These are phyloP conservation scores for Helogale parvula DNA, from an alignment of 2,113 vertebrate species.

Conservation along the genomic window DNA sequence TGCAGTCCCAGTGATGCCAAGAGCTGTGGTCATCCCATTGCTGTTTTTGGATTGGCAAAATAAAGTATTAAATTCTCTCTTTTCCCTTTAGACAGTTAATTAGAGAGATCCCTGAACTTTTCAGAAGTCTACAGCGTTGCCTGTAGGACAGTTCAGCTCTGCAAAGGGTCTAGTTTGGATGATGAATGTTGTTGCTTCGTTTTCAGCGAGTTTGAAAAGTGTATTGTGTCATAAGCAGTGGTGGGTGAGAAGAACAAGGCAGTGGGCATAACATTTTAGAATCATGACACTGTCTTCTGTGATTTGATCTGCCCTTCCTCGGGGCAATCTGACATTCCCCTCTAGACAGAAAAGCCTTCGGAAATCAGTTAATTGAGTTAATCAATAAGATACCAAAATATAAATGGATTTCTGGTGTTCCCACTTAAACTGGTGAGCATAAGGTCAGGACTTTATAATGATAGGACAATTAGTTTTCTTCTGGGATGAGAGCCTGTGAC, in stretches of 20 bases:
- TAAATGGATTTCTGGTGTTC: background rate
- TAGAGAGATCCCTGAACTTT: conserved; percentile 56
- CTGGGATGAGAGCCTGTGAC: background rate
- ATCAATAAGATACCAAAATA: conserved; percentile 21
- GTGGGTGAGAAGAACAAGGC: background rate
- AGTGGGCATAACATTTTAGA: background rate
- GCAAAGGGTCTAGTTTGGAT: conserved; percentile 18
- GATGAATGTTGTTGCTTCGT: background rate
- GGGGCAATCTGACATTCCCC: background rate
- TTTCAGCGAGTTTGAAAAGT: conserved; percentile 59
- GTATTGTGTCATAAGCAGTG: background rate
- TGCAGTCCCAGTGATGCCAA: conserved; percentile 67
- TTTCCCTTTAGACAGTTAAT: conserved; percentile 12
- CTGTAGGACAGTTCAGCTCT: conserved; percentile 58
- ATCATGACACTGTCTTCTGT: background rate
- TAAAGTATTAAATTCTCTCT: conserved; percentile 27
- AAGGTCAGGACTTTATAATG: background rate
- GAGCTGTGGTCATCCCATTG: conserved; percentile 59
- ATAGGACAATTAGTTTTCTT: background rate
- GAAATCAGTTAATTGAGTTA: conserved; percentile 14
- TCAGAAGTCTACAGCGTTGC: conserved; percentile 1
- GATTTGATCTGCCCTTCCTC: background rate
- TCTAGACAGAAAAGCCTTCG: background rate
- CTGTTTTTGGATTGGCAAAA: conserved; percentile 66
- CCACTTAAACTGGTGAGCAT: background rate